These are phyloP conservation scores for Orestias chungarensis DNA, from an alignment of 2,797 vertebrate species.

Conservation along the genomic window DNA sequence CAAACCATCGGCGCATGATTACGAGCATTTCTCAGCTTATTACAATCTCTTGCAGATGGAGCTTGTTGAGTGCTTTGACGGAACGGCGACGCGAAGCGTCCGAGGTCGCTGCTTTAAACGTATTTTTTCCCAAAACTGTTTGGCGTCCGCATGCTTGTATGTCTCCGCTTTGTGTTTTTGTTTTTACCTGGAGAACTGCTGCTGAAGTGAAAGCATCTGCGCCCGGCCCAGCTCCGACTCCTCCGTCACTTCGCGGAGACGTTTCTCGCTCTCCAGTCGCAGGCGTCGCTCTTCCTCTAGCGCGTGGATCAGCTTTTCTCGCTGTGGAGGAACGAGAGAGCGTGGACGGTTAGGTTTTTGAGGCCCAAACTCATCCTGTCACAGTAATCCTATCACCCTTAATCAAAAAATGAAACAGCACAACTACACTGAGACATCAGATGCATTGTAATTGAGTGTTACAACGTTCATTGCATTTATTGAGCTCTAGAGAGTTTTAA, in stretches of 20 bases:
- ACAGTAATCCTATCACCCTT: too few species aligned
- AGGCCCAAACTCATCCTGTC: too few species aligned
- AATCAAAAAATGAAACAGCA: too few species aligned
- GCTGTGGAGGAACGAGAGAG: slow-evolving; percentile 68
- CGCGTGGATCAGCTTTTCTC: slow-evolving; percentile 93
- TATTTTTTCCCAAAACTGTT: background rate
- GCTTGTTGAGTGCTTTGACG: background rate
- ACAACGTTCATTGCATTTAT: too few species aligned
- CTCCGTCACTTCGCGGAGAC: slow-evolving; percentile 86
- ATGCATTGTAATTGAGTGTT: too few species aligned
- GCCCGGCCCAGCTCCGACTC: slow-evolving; percentile 85
- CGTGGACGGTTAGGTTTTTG: background rate
- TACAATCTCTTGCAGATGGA: slow-evolving; percentile 29
- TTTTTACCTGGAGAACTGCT: slow-evolving; percentile 89
- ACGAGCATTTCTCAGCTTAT: slow-evolving; percentile 15
- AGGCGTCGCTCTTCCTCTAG: slow-evolving; percentile 92
- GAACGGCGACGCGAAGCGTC: background rate
- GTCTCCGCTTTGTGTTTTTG: background rate
- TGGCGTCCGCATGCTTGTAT: background rate
- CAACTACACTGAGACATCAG: too few species aligned
- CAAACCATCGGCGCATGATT: slow-evolving; percentile 4
- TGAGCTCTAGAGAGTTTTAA: too few species aligned
- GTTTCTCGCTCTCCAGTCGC: slow-evolving; percentile 89
- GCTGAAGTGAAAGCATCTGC: slow-evolving; percentile 90
- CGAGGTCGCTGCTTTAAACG: background rate